Percentiles rank a stretch among this genome's conserved stretches.
Conservation (phyloP, 1,140 invertebrate species). For the Eurosta solidaginis region DNA sequence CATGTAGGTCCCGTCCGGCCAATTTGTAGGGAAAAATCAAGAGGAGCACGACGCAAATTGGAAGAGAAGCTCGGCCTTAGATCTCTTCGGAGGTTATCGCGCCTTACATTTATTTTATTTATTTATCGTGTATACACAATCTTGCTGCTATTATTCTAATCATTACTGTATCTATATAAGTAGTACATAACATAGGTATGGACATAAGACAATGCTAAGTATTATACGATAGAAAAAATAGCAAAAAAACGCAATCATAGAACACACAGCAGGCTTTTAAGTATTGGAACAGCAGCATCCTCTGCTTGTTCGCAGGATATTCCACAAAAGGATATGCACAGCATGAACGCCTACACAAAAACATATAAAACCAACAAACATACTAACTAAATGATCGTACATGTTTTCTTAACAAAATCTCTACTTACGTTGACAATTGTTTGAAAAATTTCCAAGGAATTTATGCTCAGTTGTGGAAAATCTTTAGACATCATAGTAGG, state of each 20-base stretch:
- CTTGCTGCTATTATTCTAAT: no score
- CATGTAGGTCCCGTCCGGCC: no score
- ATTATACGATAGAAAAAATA: no score
- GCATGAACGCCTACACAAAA: slow-evolving; percentile 1
- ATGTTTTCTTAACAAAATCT: not conserved
- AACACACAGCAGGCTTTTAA: slow-evolving; percentile 1
- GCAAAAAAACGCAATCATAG: not conserved
- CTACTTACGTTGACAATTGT: not conserved
- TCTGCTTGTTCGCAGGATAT: slow-evolving; percentile 14
- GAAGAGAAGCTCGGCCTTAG: no score
- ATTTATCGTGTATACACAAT: no score
- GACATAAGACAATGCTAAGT: not conserved
- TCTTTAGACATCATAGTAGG: not conserved
- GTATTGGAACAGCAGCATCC: not conserved
- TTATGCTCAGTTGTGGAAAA: not conserved
- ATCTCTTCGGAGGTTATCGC: no score
- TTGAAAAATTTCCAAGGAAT: slow-evolving; percentile 5
- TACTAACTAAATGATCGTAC: not conserved
- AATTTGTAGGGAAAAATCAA: no score
- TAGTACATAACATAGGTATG: no score
- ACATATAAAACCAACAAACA: not conserved
- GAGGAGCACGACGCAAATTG: no score
- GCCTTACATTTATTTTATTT: no score
- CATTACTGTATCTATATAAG: no score
- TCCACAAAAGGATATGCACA: slow-evolving; percentile 5